Evolutionary conservation across 1,140 invertebrate species (phyloP).

Genomic region (Drosophila chauvacae): DNA sequence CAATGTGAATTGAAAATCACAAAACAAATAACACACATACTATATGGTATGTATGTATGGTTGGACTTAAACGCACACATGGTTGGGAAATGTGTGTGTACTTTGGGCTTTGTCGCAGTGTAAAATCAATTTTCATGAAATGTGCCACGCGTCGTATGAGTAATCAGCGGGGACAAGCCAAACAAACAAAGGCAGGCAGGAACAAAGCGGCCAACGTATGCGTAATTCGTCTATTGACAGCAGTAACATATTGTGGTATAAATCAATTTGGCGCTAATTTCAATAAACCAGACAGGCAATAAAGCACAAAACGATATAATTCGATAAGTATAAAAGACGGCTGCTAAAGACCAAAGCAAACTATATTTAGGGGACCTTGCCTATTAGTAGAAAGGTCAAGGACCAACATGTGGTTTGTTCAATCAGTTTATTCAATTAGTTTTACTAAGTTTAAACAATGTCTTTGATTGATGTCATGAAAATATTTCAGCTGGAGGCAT

Average conservation of each 20-base stretch:
- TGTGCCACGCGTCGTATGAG: slow-evolving; percentile 73
- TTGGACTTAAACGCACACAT: slow-evolving; percentile 16
- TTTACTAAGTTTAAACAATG: background rate
- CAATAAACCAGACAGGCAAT: slow-evolving; percentile 62
- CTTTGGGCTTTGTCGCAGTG: slow-evolving; percentile 65
- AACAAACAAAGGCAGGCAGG: slow-evolving; percentile 52
- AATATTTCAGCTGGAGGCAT: background rate
- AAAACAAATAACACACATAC: slow-evolving; percentile 43
- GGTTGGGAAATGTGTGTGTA: slow-evolving; percentile 16
- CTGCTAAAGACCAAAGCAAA: slow-evolving; percentile 1
- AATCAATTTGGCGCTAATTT: slow-evolving; percentile 79
- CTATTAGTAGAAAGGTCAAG: background rate
- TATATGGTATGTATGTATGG: background rate
- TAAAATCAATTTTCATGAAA: slow-evolving; percentile 83
- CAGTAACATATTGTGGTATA: slow-evolving; percentile 70
- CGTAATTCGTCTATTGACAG: slow-evolving; percentile 32
- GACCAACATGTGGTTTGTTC: slow-evolving; percentile 4
- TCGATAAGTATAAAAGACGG: slow-evolving; percentile 23
- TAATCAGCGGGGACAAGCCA: slow-evolving; percentile 62
- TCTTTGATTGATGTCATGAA: background rate
- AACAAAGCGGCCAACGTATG: slow-evolving; percentile 29
- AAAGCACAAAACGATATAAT: slow-evolving; percentile 39
- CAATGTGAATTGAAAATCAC: slow-evolving; percentile 73
- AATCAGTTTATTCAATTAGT: background rate
- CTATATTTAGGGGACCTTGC: slow-evolving; percentile 17